Conservation (phyloP, 2,797 vertebrate species). For the Botia almorhae region DNA sequence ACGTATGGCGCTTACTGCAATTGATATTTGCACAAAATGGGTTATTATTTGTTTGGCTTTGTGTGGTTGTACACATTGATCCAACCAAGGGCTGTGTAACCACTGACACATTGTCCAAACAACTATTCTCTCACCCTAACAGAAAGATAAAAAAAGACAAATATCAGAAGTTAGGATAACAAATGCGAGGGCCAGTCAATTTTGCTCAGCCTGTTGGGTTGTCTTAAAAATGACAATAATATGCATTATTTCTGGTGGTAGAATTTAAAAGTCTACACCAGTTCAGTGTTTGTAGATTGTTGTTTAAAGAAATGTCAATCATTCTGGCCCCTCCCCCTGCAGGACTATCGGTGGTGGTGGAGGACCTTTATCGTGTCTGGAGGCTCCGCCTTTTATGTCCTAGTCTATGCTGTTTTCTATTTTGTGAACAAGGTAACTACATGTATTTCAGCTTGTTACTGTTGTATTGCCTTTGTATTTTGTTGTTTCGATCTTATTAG, state of each 20-base stretch:
- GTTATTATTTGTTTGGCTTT: background rate
- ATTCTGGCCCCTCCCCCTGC: constrained; percentile 25
- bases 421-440: constrained; percentile 94
- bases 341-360: constrained; percentile 99
- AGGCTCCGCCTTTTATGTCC: constrained; percentile 97
- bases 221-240: background rate
- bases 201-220: background rate
- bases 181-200: constrained; percentile 15
- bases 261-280: no score
- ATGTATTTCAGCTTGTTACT: background rate
- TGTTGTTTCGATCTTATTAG: no score
- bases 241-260: no score
- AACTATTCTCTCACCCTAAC: background rate
- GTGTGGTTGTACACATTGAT: background rate
- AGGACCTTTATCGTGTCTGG: constrained; percentile 97
- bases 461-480: no score
- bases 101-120: background rate
- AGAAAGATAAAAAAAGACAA: constrained; percentile 17
- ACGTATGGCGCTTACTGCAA: no score
- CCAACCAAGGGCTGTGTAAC: background rate
- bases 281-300: background rate
- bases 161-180: constrained; percentile 7
- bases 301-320: background rate
- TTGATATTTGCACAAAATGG: no score
- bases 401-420: constrained; percentile 96